A percentile compares a stretch with the other conserved stretches of the same genome.
Evolutionary conservation across 2,113 vertebrate genomes (phyloP).

Genomic region (Nymphicus hollandicus): DNA sequence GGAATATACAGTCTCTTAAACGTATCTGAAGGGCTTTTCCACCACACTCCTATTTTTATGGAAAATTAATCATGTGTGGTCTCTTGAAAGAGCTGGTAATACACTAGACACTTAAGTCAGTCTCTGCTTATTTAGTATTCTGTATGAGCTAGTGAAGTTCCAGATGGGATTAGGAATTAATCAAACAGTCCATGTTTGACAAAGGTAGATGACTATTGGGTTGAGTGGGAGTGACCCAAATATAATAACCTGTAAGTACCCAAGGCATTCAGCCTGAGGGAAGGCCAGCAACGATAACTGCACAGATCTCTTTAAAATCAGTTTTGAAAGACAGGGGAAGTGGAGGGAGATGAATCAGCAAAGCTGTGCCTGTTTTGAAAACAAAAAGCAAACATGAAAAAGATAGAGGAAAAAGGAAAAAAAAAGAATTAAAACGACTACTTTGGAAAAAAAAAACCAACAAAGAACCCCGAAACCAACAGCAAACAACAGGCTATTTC

Average conservation of each 20-base stretch:
- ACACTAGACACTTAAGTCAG: not conserved
- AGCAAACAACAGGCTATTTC: not conserved
- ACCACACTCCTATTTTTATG: not conserved
- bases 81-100: not conserved
- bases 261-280: not conserved
- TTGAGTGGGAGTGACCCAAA: not conserved
- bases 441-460: not conserved
- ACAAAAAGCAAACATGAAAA: not conserved
- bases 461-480: not conserved
- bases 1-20: not conserved
- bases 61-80: not conserved
- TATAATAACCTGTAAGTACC: not conserved
- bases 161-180: conserved; percentile 32
- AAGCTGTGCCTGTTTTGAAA: not conserved
- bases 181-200: conserved; percentile 11
- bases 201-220: not conserved
- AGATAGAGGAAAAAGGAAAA: not conserved
- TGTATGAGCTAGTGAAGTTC: not conserved
- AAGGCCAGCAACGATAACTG: not conserved
- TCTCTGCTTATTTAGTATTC: not conserved
- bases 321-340: not conserved
- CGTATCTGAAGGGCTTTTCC: not conserved
- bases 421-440: not conserved
- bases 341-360: not conserved
- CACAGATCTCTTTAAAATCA: not conserved